Base-by-base conservation (phyloP, 2,797 vertebrate species). In the Melanotaenia nigrans region DNA sequence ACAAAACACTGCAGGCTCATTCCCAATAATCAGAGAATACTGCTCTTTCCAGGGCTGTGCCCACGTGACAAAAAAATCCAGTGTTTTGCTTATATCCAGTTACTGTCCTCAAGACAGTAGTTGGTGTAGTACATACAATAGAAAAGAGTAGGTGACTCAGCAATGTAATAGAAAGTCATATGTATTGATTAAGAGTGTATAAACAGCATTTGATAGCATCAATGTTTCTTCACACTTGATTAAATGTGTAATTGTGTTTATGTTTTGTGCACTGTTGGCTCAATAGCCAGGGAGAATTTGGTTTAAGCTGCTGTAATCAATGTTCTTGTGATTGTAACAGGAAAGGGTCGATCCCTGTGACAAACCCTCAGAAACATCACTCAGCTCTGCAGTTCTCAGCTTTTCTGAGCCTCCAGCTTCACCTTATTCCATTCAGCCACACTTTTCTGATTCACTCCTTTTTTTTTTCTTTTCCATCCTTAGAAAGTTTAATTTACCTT, bases 1-100 rank as follows among this genome's bases (percentile, higher is more conserved):
- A 92, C 92, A 93, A 90, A 86, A 84, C 86, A 85, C 89, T 86
- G 88, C 87, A 84, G 89, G 83, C 87, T 87, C 81, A 80, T 83
- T 86, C 76, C 82, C 88, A 91, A 89, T 89, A 92, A 88, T 89
- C 81, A 68, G 57, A 79, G 72, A 91, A 74, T 66, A 60, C 80
- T 65, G 70, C 81, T 85, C 61, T 79, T 81, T 87, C 78, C 75
- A 76, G 64, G 61, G 75, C 63, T 82, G 63, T 76, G 78, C 65
- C 58, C 71, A 49, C 75, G 75, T 76, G 83, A 86, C 83, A 74
- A 77, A 71, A 60, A 83, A 85, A 89, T 87, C 82, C 85, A 73
- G 54, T 77, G 68, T 83, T 84, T 70, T 54, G 68, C 66, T 28
- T 71, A 78, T 54, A 24, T 81, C 68, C 58, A 81, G 68, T 72